A percentile compares a stretch with the other conserved stretches of the same genome.
Evolutionary conservation across 2,113 vertebrate species (phyloP).

Genomic region (Chaetodon auriga): DNA sequence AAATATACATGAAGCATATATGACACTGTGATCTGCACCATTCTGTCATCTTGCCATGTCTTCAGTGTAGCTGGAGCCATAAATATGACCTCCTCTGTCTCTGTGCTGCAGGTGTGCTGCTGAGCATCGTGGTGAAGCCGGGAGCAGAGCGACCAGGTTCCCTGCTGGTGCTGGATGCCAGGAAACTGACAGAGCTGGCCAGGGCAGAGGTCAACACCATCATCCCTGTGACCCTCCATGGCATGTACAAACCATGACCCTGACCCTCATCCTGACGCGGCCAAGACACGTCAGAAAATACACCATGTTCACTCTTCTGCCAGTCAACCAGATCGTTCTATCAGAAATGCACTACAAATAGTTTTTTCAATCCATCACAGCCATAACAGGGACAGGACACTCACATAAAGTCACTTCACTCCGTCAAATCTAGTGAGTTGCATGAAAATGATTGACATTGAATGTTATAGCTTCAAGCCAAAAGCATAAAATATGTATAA

Average conservation of each 20-base stretch:
- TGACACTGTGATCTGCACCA: too few species aligned
- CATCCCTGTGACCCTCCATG: slow-evolving; percentile 95
- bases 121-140: slow-evolving; percentile 92
- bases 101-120: slow-evolving; percentile 87
- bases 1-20: not conserved
- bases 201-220: slow-evolving; percentile 91
- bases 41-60: too few species aligned
- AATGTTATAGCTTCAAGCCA: not conserved
- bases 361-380: too few species aligned
- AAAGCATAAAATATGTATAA: not conserved
- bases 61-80: too few species aligned
- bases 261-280: not conserved
- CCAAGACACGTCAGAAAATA: not conserved
- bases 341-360: too few species aligned
- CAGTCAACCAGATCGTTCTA: not conserved
- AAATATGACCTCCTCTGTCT: not conserved
- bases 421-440: not conserved
- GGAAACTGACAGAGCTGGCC: slow-evolving; percentile 92
- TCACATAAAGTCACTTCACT: not conserved
- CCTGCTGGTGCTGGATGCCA: slow-evolving; percentile 92
- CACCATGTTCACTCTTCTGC: not conserved
- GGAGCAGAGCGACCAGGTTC: slow-evolving; percentile 90
- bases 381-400: not conserved
- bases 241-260: slow-evolving; percentile 87
- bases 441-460: not conserved